Conservation (phyloP, 2,888 invertebrate species). For the Petrolisthes manimaculis region DNA sequence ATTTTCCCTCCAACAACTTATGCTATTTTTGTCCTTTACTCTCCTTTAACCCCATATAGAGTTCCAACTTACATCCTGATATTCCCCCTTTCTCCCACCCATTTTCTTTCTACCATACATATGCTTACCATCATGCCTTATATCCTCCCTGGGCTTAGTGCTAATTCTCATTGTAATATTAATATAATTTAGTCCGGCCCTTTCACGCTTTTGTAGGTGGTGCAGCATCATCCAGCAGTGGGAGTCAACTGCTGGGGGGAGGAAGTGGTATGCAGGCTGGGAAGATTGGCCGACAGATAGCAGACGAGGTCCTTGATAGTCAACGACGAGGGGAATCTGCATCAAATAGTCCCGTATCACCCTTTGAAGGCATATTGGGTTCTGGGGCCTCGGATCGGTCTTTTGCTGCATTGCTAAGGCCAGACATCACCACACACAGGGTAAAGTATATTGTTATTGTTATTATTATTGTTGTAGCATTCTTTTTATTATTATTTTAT, state of each 20-base stretch:
- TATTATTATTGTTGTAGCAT: background rate
- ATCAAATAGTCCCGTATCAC: slow-evolving; percentile 62
- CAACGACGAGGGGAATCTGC: slow-evolving; percentile 47
- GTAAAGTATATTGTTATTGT: slow-evolving; percentile 15
- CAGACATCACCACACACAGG: slow-evolving; percentile 50
- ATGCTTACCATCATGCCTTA: too few species aligned
- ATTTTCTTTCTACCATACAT: too few species aligned
- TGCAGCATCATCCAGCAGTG: slow-evolving; percentile 42
- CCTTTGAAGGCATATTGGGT: slow-evolving; percentile 64
- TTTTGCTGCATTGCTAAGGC: slow-evolving; percentile 54
- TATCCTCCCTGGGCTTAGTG: too few species aligned
- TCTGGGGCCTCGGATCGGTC: slow-evolving; percentile 47
- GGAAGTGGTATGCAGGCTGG: slow-evolving; percentile 76
- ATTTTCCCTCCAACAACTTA: too few species aligned
- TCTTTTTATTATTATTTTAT: background rate
- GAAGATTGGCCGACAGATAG: slow-evolving; percentile 87
- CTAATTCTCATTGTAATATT: background rate
- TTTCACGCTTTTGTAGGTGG: background rate
- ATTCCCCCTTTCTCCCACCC: too few species aligned
- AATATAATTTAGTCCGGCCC: background rate
- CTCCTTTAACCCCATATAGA: too few species aligned
- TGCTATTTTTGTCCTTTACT: too few species aligned
- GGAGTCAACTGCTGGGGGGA: slow-evolving; percentile 41
- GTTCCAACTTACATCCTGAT: too few species aligned
- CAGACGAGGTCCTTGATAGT: slow-evolving; percentile 77